Evolutionary conservation across 2,797 vertebrate genomes (phyloP), one percentile per base, ranked within the genome.

Genomic region (Acanthurus tractus): DNA sequence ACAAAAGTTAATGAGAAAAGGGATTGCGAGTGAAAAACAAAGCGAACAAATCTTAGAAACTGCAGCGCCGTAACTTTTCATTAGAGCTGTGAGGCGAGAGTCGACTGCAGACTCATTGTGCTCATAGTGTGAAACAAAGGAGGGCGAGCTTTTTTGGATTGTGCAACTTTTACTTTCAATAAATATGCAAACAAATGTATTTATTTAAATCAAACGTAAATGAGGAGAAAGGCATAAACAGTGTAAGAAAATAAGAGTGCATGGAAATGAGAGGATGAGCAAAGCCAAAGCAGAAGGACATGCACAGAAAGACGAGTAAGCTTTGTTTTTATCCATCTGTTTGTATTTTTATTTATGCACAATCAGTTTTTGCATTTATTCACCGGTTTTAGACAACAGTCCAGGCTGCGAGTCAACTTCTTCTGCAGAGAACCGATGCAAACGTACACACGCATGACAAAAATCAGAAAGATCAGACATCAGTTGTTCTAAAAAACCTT

Each of bases 1-100:
- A 69, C 38, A 29, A 29, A 29, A 20, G 12, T n/a, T 67, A 62
- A 81, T 63, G 45, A 71, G 56, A 49, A 4, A 12, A 23, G 50
- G 56, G 53, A 57, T 56, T 14, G 56, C 13, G 46, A 17, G 66
- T 0, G 13, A 65, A 55, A 40, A 42, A 58, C 58, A 57, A 45
- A 49, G 29, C 0, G 2, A 17, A n/a, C 11, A 53, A 48, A 48
- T 22, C 13, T 13, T 38, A 6, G n/a, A 42, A 56, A 45, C 14
- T 54, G 40, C 49, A 22, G 29, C 15, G 73, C 40, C 57, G 34
- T 42, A 53, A 54, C 29, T 36, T 77, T 73, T 73, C 69, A 63
- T 63, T 42, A 63, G 13, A 56, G 44, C 7, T 1, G 11, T 2
- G 1, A 36, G 4, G 25, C 25, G 18, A 56, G 25, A 53, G n/a